Base-by-base conservation (phyloP, 2,888 invertebrate species). In the Oxystoma pomonae region DNA sequence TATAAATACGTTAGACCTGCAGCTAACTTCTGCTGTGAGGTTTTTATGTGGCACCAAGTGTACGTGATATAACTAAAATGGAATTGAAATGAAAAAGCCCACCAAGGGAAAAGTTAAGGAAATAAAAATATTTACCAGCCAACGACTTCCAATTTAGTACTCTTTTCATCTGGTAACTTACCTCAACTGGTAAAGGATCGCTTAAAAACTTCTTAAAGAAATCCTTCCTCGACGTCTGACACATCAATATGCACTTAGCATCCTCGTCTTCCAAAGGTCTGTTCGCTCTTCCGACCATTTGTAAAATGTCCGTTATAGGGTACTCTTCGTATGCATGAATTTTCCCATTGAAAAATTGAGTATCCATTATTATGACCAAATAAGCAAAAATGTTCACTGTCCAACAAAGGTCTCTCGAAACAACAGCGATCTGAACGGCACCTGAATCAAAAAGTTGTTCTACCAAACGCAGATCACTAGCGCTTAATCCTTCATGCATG, bases 171-270 rank as follows among this genome's bases (percentile, higher is more conserved):
- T n/a, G n/a, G n/a, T n/a, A n/a, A n/a, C n/a, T n/a, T n/a, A n/a
- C n/a, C n/a, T 98, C 98, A 0, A 98, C 90, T 0, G 98, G 98
- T 62, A 99, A 80, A 0, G 98, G 96, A 78, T 99, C 98, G 77
- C 95, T 96, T 58, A 99, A 83, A 79, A 99, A 94, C 79, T 99
- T 99, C 77, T 97, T 96, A 83, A 96, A 98, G 86, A 97, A 98
- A 72, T 98, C 96, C 82, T 98, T 98, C 81, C 98, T 99, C 9
- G 97, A 96, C 61, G 90, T 91, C 73, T 96, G 98, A 80, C 99
- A 99, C 86, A 99, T 90, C 2, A 99, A 86, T 9, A 98, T 96
- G 69, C 96, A 97, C 74, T 97, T 91, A 35, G 96, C 92, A 77
- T 96, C 95, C 18, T 94, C 90, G 80, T 98, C 98, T 64, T 92